Evolutionary conservation across 2,797 vertebrate species (phyloP).

Genomic region (Acanthornis magna): DNA sequence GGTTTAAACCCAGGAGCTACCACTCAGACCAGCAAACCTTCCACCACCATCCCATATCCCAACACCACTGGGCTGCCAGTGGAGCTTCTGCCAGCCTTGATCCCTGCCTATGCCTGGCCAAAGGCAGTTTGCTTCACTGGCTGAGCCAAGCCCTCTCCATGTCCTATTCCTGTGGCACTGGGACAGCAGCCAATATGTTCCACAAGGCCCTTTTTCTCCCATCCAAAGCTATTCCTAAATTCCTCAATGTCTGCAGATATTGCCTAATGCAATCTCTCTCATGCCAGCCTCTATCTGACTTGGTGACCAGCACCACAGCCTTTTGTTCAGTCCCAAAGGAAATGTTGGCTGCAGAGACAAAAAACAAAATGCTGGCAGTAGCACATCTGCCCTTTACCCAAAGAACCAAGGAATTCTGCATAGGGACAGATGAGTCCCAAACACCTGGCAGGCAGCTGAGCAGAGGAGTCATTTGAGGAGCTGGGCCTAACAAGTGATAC

Average conservation of each 20-base stretch:
- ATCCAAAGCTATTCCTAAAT: neutral
- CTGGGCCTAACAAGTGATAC: neutral
- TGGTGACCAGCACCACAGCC: neutral
- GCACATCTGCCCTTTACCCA: neutral
- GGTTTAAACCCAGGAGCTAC: neutral
- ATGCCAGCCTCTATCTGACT: neutral
- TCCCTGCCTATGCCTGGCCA: neutral
- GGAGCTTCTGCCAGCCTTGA: neutral
- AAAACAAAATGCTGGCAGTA: neutral
- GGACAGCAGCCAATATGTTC: neutral
- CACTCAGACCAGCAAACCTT: neutral
- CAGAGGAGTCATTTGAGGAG: neutral
- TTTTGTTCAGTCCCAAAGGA: neutral
- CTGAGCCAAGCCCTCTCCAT: neutral
- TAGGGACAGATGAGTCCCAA: neutral
- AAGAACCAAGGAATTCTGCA: neutral
- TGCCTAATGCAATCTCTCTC: neutral
- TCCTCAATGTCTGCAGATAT: neutral
- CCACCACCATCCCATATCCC: neutral
- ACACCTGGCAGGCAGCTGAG: neutral
- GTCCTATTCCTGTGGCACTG: neutral
- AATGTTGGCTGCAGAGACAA: neutral
- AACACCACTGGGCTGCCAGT: neutral
- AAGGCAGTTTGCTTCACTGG: neutral
- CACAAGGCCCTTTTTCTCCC: neutral